Conservation (phyloP, 2,888 invertebrate species). For the Meiosimyza decipiens region DNA sequence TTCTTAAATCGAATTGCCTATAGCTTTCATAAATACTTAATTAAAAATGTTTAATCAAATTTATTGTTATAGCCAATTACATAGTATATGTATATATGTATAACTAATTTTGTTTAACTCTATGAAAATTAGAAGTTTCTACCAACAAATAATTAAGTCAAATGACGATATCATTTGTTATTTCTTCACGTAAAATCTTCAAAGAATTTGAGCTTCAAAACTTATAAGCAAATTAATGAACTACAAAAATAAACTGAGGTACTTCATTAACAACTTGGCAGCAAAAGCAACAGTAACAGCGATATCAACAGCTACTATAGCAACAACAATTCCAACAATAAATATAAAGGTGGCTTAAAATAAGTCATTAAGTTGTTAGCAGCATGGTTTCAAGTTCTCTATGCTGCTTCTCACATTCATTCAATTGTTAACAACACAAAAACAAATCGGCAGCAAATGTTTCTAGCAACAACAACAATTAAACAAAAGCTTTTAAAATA, state of each 20-base stretch:
- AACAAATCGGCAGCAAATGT: conserved; percentile 23
- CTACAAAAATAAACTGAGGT: conserved; percentile 1
- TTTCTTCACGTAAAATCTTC: no score
- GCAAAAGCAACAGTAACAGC: not conserved
- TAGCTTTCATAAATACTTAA: no score
- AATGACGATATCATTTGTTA: no score
- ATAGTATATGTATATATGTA: no score
- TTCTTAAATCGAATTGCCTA: no score
- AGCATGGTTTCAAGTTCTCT: conserved; percentile 18
- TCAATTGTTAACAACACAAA: conserved; percentile 13
- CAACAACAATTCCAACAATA: not conserved
- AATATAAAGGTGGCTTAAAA: conserved; percentile 28
- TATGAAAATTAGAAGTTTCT: no score
- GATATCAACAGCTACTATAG: not conserved
- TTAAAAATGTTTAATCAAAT: no score
- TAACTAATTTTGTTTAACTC: no score
- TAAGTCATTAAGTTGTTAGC: conserved; percentile 33
- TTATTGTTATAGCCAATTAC: no score
- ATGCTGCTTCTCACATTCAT: conserved; percentile 11
- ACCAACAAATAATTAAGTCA: no score
- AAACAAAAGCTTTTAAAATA: conserved; percentile 21
- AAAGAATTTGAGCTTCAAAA: no score
- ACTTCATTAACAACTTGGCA: conserved; percentile 13
- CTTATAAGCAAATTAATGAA: not conserved
- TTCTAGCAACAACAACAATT: conserved; percentile 12